A percentile compares a stretch with the other conserved stretches of the same genome.
These are phyloP conservation scores for Formicarius rufipectus DNA, from an alignment of 2,113 vertebrate genomes.

Conservation along the genomic window DNA sequence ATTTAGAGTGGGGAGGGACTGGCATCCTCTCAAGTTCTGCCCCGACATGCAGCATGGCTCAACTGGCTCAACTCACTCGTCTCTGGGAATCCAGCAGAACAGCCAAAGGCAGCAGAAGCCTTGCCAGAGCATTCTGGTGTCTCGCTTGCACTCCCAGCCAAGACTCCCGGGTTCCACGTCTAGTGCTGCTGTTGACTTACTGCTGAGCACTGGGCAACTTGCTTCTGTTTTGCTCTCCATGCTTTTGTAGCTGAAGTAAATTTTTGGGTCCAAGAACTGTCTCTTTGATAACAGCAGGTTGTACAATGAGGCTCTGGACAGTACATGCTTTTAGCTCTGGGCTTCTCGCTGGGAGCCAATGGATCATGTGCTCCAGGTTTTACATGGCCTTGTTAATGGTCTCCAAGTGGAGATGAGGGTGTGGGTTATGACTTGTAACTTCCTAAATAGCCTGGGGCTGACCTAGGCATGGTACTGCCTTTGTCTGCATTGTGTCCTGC, in stretches of 20 bases:
- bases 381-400: background rate
- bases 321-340: background rate
- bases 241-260: background rate
- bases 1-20: background rate
- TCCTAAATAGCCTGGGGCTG: background rate
- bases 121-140: slow-evolving; percentile 1
- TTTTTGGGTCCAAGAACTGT: background rate
- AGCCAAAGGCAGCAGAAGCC: slow-evolving; percentile 40
- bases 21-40: background rate
- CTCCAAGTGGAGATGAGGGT: slow-evolving; percentile 23
- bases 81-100: background rate
- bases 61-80: background rate
- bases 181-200: background rate
- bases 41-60: background rate
- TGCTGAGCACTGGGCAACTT: background rate
- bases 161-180: background rate
- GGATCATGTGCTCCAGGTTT: background rate
- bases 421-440: slow-evolving; percentile 7
- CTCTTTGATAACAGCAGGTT: background rate
- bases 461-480: background rate
- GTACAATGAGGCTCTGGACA: background rate
- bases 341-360: background rate
- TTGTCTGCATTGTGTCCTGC: background rate
- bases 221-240: background rate
- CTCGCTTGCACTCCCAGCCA: background rate